These are phyloP conservation scores for Parapristionchus giblindavisi DNA, from an alignment of 2,888 invertebrate genomes.

Conservation along the genomic window DNA sequence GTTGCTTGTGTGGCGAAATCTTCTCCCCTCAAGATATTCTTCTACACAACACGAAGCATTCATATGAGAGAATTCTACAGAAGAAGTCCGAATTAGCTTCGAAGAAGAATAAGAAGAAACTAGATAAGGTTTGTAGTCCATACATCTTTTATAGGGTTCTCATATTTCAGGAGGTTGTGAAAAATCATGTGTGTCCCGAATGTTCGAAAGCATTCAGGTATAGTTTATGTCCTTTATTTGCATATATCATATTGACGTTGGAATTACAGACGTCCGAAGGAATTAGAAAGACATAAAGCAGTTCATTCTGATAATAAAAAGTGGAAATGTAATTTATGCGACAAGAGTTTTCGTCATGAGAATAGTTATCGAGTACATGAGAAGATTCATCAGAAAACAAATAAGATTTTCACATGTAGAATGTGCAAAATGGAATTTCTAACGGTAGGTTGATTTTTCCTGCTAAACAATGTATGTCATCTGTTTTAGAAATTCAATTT, in stretches of 20 bases:
- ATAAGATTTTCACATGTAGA: background rate
- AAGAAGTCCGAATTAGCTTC: conserved; percentile 1
- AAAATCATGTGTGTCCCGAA: background rate
- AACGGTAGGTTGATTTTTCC: background rate
- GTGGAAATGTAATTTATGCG: background rate
- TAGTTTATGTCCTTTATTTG: background rate
- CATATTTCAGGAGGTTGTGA: background rate
- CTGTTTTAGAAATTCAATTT: conserved; percentile 23
- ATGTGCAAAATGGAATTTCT: conserved; percentile 11
- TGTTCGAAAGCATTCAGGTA: conserved; percentile 22
- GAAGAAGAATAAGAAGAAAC: conserved; percentile 9
- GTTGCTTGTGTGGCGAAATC: conserved; percentile 26
- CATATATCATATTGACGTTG: background rate
- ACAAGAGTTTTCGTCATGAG: conserved; percentile 3
- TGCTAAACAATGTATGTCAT: no score
- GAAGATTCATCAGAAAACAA: conserved; percentile 14
- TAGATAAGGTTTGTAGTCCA: background rate
- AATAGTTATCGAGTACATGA: background rate
- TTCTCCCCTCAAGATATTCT: conserved; percentile 11
- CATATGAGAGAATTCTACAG: background rate
- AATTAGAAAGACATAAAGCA: conserved; percentile 19
- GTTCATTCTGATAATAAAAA: background rate
- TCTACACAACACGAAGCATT: background rate
- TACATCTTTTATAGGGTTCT: background rate
- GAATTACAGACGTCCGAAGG: conserved; percentile 21